Evolutionary conservation across 2,888 invertebrate species (phyloP).

Genomic region (Glaucopsyche alexis): DNA sequence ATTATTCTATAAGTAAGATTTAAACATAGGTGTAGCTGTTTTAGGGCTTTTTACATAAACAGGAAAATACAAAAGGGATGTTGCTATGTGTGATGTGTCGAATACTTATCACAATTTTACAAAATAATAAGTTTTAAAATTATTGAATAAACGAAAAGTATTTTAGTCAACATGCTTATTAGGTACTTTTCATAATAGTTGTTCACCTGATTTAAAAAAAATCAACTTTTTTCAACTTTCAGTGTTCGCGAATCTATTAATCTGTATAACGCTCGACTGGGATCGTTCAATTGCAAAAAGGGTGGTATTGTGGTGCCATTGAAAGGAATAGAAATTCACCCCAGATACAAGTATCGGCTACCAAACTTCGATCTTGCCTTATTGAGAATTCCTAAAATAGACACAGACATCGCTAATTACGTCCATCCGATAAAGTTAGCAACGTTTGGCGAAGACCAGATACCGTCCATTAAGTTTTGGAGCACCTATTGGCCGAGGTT

Average conservation of each 20-base stretch:
- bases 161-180: no score
- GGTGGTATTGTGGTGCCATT: constrained; percentile 54
- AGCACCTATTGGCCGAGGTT: constrained; percentile 67
- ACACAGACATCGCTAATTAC: constrained; percentile 42
- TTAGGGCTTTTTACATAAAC: no score
- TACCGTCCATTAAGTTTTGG: constrained; percentile 55
- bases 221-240: no score
- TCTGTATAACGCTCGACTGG: constrained; percentile 56
- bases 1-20: constrained; percentile 62
- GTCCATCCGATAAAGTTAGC: constrained; percentile 56
- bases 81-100: no score
- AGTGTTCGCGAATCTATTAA: constrained; percentile 62
- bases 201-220: no score
- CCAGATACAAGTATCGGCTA: constrained; percentile 45
- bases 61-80: no score
- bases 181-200: no score
- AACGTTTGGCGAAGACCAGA: constrained; percentile 45
- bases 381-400: constrained; percentile 47
- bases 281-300: constrained; percentile 62
- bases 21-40: not conserved
- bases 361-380: constrained; percentile 59
- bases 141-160: no score
- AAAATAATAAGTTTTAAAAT: no score
- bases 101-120: no score
- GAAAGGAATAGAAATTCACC: constrained; percentile 54